These are phyloP conservation scores for Psittacus erithacus DNA, from an alignment of 2,113 vertebrate species.

Conservation along the genomic window DNA sequence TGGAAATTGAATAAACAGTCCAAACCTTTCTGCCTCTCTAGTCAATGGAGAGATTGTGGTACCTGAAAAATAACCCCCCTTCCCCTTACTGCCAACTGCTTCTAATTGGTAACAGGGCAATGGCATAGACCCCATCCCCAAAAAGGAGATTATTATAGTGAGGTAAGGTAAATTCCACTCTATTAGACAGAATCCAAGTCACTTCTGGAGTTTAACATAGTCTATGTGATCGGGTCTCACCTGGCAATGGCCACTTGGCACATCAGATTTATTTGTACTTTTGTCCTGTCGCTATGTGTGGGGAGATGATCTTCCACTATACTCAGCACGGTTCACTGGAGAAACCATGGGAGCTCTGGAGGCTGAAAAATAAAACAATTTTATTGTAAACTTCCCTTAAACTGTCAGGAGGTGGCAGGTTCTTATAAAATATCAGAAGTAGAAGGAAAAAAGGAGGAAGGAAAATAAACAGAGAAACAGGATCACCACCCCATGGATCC, in stretches of 20 bases:
- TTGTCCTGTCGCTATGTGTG: neutral
- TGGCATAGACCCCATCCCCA: accelerated
- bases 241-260: neutral
- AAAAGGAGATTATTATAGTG: neutral
- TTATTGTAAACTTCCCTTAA: neutral
- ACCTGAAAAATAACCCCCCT: neutral
- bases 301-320: neutral
- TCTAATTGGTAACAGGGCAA: neutral
- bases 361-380: neutral
- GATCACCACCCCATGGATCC: neutral
- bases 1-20: neutral
- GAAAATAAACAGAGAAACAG: neutral
- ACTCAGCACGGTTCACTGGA: neutral
- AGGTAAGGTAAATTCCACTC: neutral
- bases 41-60: neutral
- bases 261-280: neutral
- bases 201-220: accelerated
- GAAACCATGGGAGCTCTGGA: neutral
- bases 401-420: neutral
- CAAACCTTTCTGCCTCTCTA: neutral
- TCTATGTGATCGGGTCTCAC: neutral
- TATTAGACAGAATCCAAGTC: neutral
- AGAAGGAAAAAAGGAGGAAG: neutral
- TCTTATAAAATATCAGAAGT: neutral
- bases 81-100: neutral